These are phyloP conservation scores for Equus quagga DNA, from an alignment of 2,113 vertebrate species.

Conservation along the genomic window DNA sequence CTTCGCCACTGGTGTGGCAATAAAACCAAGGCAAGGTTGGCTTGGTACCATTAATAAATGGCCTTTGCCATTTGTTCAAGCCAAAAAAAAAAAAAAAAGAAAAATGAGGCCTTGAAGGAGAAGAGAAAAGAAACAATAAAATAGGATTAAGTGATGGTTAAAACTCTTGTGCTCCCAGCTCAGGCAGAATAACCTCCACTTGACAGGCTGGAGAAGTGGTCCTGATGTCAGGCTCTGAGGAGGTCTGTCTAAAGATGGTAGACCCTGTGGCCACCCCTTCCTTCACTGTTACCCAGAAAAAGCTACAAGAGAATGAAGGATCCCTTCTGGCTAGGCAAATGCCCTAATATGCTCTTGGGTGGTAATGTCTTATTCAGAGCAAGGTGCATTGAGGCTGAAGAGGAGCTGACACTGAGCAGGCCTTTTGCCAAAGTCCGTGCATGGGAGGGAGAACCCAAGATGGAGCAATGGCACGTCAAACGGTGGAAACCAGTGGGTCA, in stretches of 20 bases:
- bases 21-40: conserved; percentile 68
- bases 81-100: background rate
- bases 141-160: background rate
- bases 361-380: background rate
- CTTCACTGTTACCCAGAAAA: background rate
- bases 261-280: background rate
- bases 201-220: background rate
- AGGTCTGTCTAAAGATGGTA: background rate
- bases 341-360: background rate
- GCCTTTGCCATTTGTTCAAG: background rate
- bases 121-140: conserved; percentile 6
- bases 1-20: conserved; percentile 59
- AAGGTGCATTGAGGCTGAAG: background rate
- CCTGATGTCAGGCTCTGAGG: background rate
- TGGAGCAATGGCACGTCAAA: background rate
- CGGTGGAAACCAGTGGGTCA: background rate
- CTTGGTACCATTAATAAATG: background rate
- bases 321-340: background rate
- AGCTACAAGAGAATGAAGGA: background rate
- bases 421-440: background rate
- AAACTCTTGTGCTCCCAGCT: background rate
- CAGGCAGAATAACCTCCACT: background rate
- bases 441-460: background rate
- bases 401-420: background rate
- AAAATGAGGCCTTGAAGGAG: background rate